Evolutionary conservation across 2,888 invertebrate species (phyloP).

Genomic region (Trichopria drosophilae): DNA sequence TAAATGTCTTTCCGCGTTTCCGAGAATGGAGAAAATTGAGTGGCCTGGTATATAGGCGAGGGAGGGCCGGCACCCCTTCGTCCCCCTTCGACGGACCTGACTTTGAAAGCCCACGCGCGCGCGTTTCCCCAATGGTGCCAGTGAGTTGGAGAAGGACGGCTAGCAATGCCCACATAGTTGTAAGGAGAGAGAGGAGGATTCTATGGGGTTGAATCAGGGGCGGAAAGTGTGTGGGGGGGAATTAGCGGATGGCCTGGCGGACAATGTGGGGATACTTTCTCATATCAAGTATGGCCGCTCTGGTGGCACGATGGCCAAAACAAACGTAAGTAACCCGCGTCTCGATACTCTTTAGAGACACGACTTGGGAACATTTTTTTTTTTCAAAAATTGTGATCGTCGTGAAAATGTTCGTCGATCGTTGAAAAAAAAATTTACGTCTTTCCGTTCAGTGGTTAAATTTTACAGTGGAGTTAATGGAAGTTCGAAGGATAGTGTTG

Average conservation of each 20-base stretch:
- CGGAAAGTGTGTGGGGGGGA: constrained; percentile 53
- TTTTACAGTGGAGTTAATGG: no score
- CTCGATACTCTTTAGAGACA: constrained; percentile 17
- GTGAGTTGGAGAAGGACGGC: no score
- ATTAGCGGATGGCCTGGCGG: constrained; percentile 55
- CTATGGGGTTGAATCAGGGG: constrained; percentile 51
- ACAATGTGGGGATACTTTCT: constrained; percentile 59
- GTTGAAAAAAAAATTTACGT: no score
- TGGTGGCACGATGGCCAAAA: constrained; percentile 59
- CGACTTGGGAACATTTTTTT: constrained; percentile 7
- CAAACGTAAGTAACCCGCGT: constrained; percentile 53
- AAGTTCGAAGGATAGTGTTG: no score
- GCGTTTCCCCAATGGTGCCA: constrained; percentile 29
- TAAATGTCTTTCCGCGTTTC: constrained; percentile 10
- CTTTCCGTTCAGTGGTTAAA: no score
- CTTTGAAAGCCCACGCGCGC: constrained; percentile 45
- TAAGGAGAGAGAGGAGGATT: constrained; percentile 34
- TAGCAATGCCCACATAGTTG: no score
- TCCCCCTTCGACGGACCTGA: constrained; percentile 41
- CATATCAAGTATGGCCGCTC: constrained; percentile 60
- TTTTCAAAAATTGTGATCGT: no score
- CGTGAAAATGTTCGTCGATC: no score
- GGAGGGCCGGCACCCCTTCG: not conserved
- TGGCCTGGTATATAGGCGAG: constrained; percentile 27
- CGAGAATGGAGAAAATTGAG: constrained; percentile 25